Base-by-base conservation (phyloP, 2,888 invertebrate genomes). In the Tetropium fuscum region DNA sequence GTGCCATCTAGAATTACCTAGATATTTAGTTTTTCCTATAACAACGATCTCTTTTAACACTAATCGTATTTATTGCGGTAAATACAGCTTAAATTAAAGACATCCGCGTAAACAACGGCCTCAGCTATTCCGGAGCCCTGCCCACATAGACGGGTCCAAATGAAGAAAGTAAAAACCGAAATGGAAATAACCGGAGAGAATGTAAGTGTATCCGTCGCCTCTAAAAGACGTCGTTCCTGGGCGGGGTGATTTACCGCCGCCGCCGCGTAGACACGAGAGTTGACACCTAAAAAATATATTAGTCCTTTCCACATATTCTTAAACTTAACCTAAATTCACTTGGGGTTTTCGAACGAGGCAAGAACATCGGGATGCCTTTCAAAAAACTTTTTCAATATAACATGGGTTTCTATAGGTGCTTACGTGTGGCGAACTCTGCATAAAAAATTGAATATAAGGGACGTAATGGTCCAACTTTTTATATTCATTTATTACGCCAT, bases 201-300 rank as follows among this genome's bases (percentile, higher is more conserved):
- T 44, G 44, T 44, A 44, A 44, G 44, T 44, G 44, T 27, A 20
- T 15, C 16, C 54, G 53, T 54, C 59, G 54, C 36, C 57, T 43
- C 53, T 56, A 59, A 60, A 57, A 59, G 59, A 57, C 55, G 22
- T 53, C 57, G 48, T 34, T 60, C 57, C 49, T 44, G 47, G 40
- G 51, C 53, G 53, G 51, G 58, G 58, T 64, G 64, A 64, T 64
- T 64, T 64, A 64, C 57, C 19, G 47, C 44, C 38, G 18, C 34
- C 47, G n/a, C n/a, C n/a, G n/a, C n/a, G 32, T 32, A 47, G 34
- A 47, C 47, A 32, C 53, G 43, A 48, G 55, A 64, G 60, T 60
- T 64, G 58, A 64, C 65, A 62, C 53, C 61, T 48, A 58, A 65
- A 64, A 65, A 65, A 65, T 65, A 65, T 65, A 65, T 65, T 63